phyloP scores from a whole-genome alignment of 1,140 invertebrate species.

The Platyscapa corneri region DNA sequence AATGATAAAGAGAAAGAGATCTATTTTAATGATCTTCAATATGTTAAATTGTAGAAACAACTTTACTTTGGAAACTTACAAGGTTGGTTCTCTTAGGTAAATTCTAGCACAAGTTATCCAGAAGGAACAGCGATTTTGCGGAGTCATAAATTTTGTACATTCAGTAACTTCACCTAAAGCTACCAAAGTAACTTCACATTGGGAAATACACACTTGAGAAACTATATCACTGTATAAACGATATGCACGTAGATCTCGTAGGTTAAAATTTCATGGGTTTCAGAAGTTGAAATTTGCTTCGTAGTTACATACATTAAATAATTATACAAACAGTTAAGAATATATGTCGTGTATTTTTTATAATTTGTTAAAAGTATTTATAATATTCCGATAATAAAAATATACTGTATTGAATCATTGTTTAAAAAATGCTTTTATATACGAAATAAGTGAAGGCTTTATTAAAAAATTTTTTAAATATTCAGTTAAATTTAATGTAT shows the following conservation, averaged over 20 bases:
- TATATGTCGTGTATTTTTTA: too few species aligned
- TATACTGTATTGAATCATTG: too few species aligned
- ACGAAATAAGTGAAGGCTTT: too few species aligned
- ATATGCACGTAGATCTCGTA: too few species aligned
- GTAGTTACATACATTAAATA: too few species aligned
- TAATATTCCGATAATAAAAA: too few species aligned
- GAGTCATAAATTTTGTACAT: neutral
- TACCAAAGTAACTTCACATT: neutral
- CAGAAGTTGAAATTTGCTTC: neutral
- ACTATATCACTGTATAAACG: neutral
- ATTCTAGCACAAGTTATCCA: neutral
- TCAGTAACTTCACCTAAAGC: neutral
- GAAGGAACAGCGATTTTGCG: neutral
- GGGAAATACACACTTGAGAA: neutral
- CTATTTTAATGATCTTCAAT: neutral
- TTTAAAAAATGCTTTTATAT: too few species aligned
- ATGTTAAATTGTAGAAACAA: neutral
- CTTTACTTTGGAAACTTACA: neutral
- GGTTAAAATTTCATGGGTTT: neutral
- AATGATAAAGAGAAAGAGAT: neutral
- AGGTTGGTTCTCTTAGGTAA: neutral
- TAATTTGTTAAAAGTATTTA: too few species aligned
- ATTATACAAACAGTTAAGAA: too few species aligned
- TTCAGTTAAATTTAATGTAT: too few species aligned
- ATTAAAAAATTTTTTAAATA: too few species aligned